Base-by-base conservation (phyloP, 2,797 vertebrate genomes). In the Hoplostethus mediterraneus region DNA sequence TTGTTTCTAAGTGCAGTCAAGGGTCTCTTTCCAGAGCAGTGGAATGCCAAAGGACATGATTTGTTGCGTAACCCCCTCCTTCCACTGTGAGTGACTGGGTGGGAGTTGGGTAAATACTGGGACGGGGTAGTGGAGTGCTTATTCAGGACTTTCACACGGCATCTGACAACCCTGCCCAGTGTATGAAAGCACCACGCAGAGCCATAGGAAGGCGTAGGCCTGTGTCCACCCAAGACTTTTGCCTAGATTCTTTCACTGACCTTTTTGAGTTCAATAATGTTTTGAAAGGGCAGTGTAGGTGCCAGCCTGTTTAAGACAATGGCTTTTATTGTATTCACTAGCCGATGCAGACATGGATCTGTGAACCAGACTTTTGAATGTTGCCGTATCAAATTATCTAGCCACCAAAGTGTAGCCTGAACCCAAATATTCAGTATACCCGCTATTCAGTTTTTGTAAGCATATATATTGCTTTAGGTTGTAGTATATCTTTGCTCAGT, bases 1-100 rank as follows among this genome's bases (percentile, higher is more conserved):
- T 89, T 90, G 82, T 91, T 88, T 87, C 69, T 73, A 75, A 71
- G 75, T 77, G 66, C 67, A 85, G 80, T 79, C 61, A 67, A 81
- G 63, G 70, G 69, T 81, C 70, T 69, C 81, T 84, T 89, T 89
- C 75, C 76, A 52, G 71, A 61, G 78, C 42, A 14, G 49, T 56
- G 76, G 85, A 90, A 90, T 88, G 84, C 77, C 73, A 75, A 78
- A 79, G 73, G 84, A 85, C 81, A 81, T 84, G 77, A 78, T 71
- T 68, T 79, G 83, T 93, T 92, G 75, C 72, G 54, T 86, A 92
- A 92, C 74, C 56, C 80, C 72, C 72, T 30, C 14, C 60, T 76
- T 78, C 77, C 60, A 57, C 67, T 71, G 53, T 56, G 68, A 65
- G 51, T 54, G 60, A 80, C 57, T 64, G 53, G 54, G 71, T 70